A percentile compares a stretch with the other conserved stretches of the same genome.
Evolutionary conservation across 2,113 vertebrate genomes (phyloP).

Genomic region (Accipiter cooperii): DNA sequence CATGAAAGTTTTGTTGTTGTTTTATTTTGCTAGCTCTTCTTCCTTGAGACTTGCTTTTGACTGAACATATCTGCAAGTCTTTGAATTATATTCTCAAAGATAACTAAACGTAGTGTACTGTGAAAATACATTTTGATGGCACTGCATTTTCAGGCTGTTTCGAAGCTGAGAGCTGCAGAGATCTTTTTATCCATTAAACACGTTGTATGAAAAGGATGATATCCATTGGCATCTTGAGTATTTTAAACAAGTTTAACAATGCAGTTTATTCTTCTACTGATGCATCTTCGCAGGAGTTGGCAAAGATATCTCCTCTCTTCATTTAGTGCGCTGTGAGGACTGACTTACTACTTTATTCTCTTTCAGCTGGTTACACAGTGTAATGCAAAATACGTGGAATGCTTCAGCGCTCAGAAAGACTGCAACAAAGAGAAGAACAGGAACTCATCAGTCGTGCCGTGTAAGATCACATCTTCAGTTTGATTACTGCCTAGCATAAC

Average conservation of each 20-base stretch:
- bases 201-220: neutral
- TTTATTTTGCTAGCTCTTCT: neutral
- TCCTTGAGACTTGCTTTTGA: neutral
- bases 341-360: slow-evolving; percentile 50
- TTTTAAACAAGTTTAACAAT: slow-evolving; percentile 44
- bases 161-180: neutral
- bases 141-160: neutral
- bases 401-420: slow-evolving; percentile 92
- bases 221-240: slow-evolving; percentile 24
- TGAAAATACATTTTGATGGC: slow-evolving; percentile 20
- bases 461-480: slow-evolving; percentile 73
- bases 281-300: neutral
- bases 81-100: neutral
- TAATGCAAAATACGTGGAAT: slow-evolving; percentile 87
- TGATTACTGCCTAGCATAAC: slow-evolving; percentile 12
- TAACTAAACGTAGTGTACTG: neutral
- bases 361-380: slow-evolving; percentile 90
- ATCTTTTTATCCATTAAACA: slow-evolving; percentile 42
- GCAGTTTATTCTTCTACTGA: slow-evolving; percentile 32
- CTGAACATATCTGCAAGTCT: neutral
- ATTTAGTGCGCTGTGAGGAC: neutral
- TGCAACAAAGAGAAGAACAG: slow-evolving; percentile 97
- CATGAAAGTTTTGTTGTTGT: neutral
- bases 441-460: slow-evolving; percentile 91
- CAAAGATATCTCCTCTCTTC: slow-evolving; percentile 30